Conservation (phyloP, 1,140 invertebrate species). For the Ridgeia piscesae region DNA sequence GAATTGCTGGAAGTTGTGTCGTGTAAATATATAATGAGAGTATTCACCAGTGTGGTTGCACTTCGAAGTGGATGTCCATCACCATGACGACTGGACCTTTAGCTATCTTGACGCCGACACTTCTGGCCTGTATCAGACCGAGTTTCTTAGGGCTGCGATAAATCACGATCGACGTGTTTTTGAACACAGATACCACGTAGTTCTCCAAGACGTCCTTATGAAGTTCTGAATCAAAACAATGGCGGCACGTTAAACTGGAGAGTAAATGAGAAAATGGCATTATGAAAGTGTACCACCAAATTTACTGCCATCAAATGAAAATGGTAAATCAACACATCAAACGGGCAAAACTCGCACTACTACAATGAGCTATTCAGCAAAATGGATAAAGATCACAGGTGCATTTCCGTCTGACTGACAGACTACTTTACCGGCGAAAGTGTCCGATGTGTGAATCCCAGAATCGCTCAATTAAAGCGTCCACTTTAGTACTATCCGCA, state of each 20-base stretch:
- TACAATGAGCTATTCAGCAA: no score
- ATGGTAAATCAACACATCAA: no score
- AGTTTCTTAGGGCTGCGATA: not conserved
- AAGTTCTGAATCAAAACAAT: not conserved
- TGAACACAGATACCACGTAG: constrained; percentile 16
- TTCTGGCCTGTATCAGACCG: not conserved
- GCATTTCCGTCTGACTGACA: no score
- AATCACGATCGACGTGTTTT: not conserved
- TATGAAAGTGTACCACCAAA: no score
- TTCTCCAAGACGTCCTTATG: not conserved
- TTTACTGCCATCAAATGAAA: no score
- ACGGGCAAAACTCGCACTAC: no score
- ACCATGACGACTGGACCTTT: not conserved
- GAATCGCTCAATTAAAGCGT: no score
- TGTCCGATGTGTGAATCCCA: no score
- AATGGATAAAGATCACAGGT: no score
- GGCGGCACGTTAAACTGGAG: not conserved
- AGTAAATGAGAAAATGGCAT: no score
- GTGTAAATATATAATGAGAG: not conserved
- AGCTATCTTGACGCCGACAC: not conserved
- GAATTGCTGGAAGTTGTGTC: not conserved
- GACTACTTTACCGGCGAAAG: no score
- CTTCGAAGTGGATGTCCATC: constrained; percentile 15
- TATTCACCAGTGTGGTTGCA: not conserved
- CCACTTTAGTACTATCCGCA: no score